Conservation (phyloP, 2,888 invertebrate genomes). For the Pecten maximus region DNA sequence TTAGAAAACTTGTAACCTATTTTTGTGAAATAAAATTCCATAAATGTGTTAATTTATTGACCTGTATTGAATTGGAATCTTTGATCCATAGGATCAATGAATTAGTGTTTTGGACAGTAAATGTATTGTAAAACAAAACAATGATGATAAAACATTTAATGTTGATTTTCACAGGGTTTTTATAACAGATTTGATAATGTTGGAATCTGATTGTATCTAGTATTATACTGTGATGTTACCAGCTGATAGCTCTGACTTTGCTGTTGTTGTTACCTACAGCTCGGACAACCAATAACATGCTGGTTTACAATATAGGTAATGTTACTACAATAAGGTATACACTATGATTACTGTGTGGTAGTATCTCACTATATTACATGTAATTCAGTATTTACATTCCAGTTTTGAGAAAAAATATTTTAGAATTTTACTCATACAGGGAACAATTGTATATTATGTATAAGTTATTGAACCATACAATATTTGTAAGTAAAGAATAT, state of each 20-base stretch:
- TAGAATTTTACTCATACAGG: not conserved
- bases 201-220: not conserved
- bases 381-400: too few species aligned
- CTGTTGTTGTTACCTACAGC: too few species aligned
- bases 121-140: not conserved
- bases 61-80: not conserved
- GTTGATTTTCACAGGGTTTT: conserved; percentile 11
- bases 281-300: too few species aligned
- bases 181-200: not conserved
- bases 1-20: not conserved
- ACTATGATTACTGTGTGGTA: too few species aligned
- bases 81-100: not conserved
- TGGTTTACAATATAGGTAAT: too few species aligned
- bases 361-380: too few species aligned
- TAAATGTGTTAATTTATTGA: not conserved
- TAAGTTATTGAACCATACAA: not conserved
- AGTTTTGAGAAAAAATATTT: not conserved
- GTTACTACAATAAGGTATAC: too few species aligned
- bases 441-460: not conserved
- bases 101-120: not conserved
- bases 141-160: not conserved
- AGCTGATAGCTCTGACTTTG: too few species aligned
- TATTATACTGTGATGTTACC: too few species aligned
- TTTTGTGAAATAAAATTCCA: not conserved
- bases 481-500: not conserved